Percentiles rank a stretch among this genome's conserved stretches.
Conservation (phyloP, 1,140 invertebrate species). For the Drosophila nannoptera region DNA sequence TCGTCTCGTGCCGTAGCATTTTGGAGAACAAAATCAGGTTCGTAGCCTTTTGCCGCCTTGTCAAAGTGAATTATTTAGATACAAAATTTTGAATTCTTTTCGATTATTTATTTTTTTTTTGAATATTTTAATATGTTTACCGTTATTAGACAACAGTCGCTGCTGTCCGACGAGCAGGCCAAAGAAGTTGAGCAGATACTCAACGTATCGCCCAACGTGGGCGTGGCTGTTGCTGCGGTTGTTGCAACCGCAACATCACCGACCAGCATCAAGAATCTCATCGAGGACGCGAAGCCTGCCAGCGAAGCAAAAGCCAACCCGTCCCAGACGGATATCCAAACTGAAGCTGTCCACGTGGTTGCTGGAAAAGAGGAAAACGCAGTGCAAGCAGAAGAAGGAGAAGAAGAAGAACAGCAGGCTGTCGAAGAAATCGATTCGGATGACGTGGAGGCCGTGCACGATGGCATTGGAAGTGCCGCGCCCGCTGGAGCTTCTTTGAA, state of each 20-base stretch:
- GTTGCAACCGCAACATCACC: constrained; percentile 74
- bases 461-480: constrained; percentile 62
- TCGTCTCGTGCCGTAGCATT: constrained; percentile 81
- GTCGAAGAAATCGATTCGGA: constrained; percentile 65
- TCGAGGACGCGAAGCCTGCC: constrained; percentile 48
- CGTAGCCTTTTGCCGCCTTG: constrained; percentile 73
- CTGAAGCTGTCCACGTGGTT: constrained; percentile 47
- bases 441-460: constrained; percentile 68
- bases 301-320: constrained; percentile 18
- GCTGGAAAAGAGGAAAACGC: constrained; percentile 16
- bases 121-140: constrained; percentile 6
- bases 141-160: constrained; percentile 84
- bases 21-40: constrained; percentile 89
- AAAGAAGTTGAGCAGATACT: constrained; percentile 89
- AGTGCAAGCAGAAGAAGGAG: constrained; percentile 9
- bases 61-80: background rate
- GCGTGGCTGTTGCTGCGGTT: constrained; percentile 72
- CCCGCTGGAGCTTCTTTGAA: constrained; percentile 45
- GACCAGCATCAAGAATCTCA: constrained; percentile 75
- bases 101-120: constrained; percentile 1
- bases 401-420: constrained; percentile 24
- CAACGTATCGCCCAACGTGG: constrained; percentile 80
- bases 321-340: constrained; percentile 53
- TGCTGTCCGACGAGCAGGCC: constrained; percentile 91
- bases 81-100: background rate